Evolutionary conservation across 2,888 invertebrate species (phyloP).

Genomic region (Mesoligia furuncula): DNA sequence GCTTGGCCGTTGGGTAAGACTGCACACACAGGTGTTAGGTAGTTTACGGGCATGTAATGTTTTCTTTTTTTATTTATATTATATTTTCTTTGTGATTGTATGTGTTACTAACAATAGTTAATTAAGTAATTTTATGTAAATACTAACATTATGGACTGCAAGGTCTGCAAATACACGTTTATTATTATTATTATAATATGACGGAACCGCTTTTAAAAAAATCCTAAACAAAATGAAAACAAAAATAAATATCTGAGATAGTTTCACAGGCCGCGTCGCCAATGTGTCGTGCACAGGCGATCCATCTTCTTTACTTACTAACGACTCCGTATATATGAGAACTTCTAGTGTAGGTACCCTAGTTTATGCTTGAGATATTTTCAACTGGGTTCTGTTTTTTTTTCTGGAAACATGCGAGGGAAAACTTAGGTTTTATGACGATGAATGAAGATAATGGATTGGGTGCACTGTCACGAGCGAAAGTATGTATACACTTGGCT

Average conservation of each 20-base stretch:
- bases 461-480: too few species aligned
- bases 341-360: background rate
- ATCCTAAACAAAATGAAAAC: background rate
- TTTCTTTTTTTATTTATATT: too few species aligned
- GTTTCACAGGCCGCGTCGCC: background rate
- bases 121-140: too few species aligned
- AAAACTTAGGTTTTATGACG: background rate
- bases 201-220: background rate
- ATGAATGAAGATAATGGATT: background rate
- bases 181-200: too few species aligned
- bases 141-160: too few species aligned
- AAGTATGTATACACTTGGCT: too few species aligned
- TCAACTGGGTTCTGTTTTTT: background rate
- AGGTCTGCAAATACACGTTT: too few species aligned
- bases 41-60: too few species aligned
- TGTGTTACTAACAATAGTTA: too few species aligned
- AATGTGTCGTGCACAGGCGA: background rate
- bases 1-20: too few species aligned
- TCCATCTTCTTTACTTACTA: slow-evolving; percentile 27
- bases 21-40: too few species aligned
- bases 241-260: background rate
- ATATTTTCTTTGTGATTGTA: too few species aligned
- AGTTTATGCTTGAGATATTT: slow-evolving; percentile 4
- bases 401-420: background rate
- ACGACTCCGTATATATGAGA: slow-evolving; percentile 7